These are phyloP conservation scores for Periophthalmodon schlosseri DNA, from an alignment of 2,113 vertebrate species.

Conservation along the genomic window DNA sequence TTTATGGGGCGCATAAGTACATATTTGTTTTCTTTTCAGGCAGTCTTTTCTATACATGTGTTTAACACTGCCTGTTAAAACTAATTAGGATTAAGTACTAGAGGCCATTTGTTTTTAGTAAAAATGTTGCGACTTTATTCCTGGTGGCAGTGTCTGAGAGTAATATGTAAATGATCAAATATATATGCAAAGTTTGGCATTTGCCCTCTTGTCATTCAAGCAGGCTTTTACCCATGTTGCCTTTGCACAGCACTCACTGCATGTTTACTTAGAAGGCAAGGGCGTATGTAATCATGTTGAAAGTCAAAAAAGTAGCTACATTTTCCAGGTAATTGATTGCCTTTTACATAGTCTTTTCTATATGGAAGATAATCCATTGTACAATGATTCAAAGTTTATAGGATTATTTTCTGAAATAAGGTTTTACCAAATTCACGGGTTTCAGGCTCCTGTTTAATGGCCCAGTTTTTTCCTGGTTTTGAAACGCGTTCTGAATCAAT, in stretches of 20 bases:
- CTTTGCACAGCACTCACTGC: slow-evolving; percentile 2
- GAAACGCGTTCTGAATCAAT: too few species aligned
- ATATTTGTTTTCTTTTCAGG: not conserved
- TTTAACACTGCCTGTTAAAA: too few species aligned
- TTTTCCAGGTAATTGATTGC: slow-evolving; percentile 17
- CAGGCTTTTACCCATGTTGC: not conserved
- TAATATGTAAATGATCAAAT: not conserved
- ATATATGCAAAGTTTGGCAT: not conserved
- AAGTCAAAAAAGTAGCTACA: not conserved
- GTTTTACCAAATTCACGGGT: not conserved
- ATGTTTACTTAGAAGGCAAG: not conserved
- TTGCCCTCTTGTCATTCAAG: not conserved
- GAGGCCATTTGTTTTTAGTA: too few species aligned
- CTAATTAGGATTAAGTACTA: too few species aligned
- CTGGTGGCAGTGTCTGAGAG: not conserved
- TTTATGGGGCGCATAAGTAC: not conserved
- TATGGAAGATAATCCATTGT: slow-evolving; percentile 1
- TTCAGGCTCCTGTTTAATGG: too few species aligned
- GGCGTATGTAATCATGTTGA: not conserved
- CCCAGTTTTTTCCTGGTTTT: too few species aligned
- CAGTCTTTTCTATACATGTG: not conserved
- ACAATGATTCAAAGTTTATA: not conserved
- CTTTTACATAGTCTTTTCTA: slow-evolving; percentile 10
- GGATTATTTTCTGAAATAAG: not conserved
- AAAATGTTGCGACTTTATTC: not conserved